These are phyloP conservation scores for Cepphus grylle DNA, from an alignment of 2,113 vertebrate genomes.

Conservation along the genomic window DNA sequence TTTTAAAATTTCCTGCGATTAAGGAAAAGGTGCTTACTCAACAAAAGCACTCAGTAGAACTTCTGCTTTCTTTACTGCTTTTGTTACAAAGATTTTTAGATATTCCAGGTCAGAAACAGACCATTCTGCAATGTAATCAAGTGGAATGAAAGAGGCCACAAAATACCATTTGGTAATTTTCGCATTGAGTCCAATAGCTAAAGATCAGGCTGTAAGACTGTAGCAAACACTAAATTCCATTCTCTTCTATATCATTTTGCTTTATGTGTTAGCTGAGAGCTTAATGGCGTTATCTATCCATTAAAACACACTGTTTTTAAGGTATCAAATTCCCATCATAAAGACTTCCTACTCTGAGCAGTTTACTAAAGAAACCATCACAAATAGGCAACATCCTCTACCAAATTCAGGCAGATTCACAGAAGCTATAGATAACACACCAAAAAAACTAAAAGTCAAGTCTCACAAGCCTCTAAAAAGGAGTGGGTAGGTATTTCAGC, in stretches of 20 bases:
- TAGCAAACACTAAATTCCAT: not conserved
- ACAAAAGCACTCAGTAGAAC: not conserved
- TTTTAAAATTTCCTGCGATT: not conserved
- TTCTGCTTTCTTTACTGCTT: not conserved
- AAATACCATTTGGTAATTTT: not conserved
- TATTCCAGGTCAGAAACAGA: not conserved
- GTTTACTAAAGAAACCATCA: not conserved
- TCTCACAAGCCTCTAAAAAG: not conserved
- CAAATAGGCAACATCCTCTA: not conserved
- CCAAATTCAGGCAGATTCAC: not conserved
- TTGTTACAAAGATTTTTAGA: not conserved
- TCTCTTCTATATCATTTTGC: not conserved
- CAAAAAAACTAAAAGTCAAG: not conserved
- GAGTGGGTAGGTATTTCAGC: not conserved
- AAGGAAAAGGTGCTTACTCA: not conserved
- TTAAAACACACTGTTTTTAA: not conserved
- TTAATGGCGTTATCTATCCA: not conserved
- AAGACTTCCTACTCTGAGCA: not conserved
- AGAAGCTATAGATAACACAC: not conserved
- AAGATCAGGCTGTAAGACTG: not conserved
- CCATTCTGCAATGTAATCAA: not conserved
- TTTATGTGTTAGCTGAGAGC: not conserved
- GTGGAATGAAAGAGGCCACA: not conserved
- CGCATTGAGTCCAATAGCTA: not conserved
- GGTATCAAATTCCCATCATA: not conserved